Base-by-base conservation (phyloP, 2,888 invertebrate genomes). In the Lasius fuliginosus region DNA sequence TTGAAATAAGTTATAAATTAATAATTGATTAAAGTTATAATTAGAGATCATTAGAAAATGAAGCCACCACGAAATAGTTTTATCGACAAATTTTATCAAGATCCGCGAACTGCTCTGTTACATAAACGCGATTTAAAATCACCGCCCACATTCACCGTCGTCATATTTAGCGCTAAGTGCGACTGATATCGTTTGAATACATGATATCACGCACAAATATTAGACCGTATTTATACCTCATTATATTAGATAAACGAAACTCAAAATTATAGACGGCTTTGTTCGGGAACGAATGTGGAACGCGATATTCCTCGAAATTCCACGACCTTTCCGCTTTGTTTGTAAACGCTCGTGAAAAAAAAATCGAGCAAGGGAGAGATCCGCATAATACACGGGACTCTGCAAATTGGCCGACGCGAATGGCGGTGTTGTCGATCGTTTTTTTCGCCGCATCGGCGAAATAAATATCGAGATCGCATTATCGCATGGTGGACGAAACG, bases 381-480 rank as follows among this genome's bases (percentile, higher is more conserved):
- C 33, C 53, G 42, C 23, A 79, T 79, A 58, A 71, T 71, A 60
- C 49, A 58, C 1, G 27, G 2, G 27, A 12, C 15, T 33, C 79
- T 46, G 79, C 58, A 79, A 79, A 79, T 79, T 79, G 79, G 71
- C 23, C 18, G 68, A 11, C 46, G 15, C 15, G 15, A 68, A 77
- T 69, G 42, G 71, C 33, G 8, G 4, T 30, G 33, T 49, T 49
- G n/a, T 15, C 12, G n/a, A 6, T 75, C 75, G 23, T 76, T 71
- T 79, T 23, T 60, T 53, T 53, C 33, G 46, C 46, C 12, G 3
- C 15, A 4, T 46, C 11, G 68, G n/a, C 68, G 23, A 42, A 56
- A 79, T 60, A 79, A 79, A 68, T 77, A 68, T 77, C 77, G 69
- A 69, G 68, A 69, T 69, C 12, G 49, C 36, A 0, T 46, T 27